Evolutionary conservation across 2,797 vertebrate species (phyloP).

Genomic region (Siniperca scherzeri): DNA sequence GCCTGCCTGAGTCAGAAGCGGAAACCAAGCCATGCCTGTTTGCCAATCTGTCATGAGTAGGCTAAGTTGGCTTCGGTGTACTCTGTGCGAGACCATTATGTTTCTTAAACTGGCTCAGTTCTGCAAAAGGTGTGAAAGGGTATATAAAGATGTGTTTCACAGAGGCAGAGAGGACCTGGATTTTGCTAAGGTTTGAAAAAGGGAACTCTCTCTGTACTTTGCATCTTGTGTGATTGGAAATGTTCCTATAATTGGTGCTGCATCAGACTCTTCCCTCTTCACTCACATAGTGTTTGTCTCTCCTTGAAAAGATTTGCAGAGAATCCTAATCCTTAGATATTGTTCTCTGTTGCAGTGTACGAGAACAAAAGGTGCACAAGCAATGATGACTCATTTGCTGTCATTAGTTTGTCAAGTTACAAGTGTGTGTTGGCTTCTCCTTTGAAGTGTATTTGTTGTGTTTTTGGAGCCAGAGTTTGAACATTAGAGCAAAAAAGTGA

Average conservation of each 20-base stretch:
- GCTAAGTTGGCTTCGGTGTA: conserved; percentile 50
- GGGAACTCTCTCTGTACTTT: not conserved
- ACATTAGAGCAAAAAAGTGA: conserved; percentile 1
- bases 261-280: not conserved
- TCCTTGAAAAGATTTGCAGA: conserved; percentile 11
- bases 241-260: not conserved
- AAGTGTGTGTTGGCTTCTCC: not conserved
- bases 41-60: conserved; percentile 68
- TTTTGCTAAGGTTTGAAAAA: conserved; percentile 1
- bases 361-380: not conserved
- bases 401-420: not conserved
- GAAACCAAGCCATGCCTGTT: conserved; percentile 54
- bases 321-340: conserved; percentile 9
- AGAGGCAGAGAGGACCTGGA: not conserved
- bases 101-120: conserved; percentile 40
- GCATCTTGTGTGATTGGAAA: conserved; percentile 15
- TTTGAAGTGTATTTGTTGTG: not conserved
- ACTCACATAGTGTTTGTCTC: not conserved
- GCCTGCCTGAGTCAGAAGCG: conserved; percentile 58
- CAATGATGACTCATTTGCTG: not conserved
- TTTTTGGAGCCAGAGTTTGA: conserved; percentile 33
- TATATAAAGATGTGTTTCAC: conserved; percentile 24
- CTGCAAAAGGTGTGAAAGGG: conserved; percentile 37
- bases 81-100: conserved; percentile 7
- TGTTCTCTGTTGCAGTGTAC: not conserved